phyloP scores from a whole-genome alignment of 2,888 invertebrate species.

The Agrochola litura region DNA sequence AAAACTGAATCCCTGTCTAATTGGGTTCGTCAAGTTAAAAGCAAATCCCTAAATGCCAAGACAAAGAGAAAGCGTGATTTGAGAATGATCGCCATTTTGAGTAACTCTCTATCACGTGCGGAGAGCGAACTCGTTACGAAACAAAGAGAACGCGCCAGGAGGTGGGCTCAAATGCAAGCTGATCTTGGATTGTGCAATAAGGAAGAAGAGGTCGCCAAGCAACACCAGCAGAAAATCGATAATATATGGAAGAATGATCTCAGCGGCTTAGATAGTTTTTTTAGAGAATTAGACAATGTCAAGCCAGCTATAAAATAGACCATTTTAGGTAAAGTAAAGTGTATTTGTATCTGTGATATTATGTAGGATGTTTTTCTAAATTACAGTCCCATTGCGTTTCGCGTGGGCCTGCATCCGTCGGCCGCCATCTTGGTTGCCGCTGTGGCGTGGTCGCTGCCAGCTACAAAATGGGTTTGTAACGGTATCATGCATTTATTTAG shows the following conservation, averaged over 20 bases:
- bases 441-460: constrained; percentile 91
- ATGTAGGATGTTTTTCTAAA: constrained; percentile 90
- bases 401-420: constrained; percentile 90
- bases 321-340: constrained; percentile 82
- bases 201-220: constrained; percentile 86
- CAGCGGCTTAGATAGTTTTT: constrained; percentile 92
- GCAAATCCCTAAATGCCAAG: constrained; percentile 91
- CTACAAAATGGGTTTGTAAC: constrained; percentile 91
- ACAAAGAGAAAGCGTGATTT: constrained; percentile 91
- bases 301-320: constrained; percentile 85
- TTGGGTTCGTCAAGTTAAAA: constrained; percentile 92
- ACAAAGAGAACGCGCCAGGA: constrained; percentile 91
- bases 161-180: constrained; percentile 91
- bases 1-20: constrained; percentile 90
- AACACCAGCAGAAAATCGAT: constrained; percentile 86
- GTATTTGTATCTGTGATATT: constrained; percentile 87
- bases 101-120: constrained; percentile 90
- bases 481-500: constrained; percentile 89
- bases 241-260: constrained; percentile 91
- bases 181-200: constrained; percentile 86
- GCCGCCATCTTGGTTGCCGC: constrained; percentile 91
- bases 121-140: constrained; percentile 91
- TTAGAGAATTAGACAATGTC: constrained; percentile 91
- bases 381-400: constrained; percentile 91
- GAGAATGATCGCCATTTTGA: constrained; percentile 92